Percentiles rank a stretch among this genome's conserved stretches.
Conservation (phyloP, 2,113 vertebrate genomes). For the Barbus barbus region DNA sequence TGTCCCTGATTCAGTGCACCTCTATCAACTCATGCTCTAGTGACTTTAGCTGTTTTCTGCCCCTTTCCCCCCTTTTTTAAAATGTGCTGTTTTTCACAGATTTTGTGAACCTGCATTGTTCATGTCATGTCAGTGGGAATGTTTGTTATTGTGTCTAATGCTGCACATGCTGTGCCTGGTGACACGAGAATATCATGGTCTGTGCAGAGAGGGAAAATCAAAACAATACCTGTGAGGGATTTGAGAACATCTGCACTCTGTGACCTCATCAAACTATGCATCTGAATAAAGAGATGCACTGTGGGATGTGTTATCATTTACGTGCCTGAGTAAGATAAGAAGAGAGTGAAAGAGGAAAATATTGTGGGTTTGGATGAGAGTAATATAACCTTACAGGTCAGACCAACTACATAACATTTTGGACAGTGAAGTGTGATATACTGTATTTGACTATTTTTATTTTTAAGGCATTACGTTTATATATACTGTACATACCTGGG, state of each 20-base stretch:
- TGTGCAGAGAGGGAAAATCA: slow-evolving; percentile 60
- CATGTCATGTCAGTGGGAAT: slow-evolving; percentile 9
- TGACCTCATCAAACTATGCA: slow-evolving; percentile 52
- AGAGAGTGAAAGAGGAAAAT: background rate
- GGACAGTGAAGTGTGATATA: background rate
- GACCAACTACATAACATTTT: background rate
- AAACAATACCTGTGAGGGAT: slow-evolving; percentile 58
- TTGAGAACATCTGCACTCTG: slow-evolving; percentile 66
- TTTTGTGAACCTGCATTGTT: slow-evolving; percentile 43
- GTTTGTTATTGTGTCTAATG: slow-evolving; percentile 11
- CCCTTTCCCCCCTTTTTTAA: background rate
- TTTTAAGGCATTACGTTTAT: background rate
- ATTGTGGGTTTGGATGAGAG: background rate
- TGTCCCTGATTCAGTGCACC: slow-evolving; percentile 9
- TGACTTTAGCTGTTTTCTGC: background rate
- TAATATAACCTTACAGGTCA: background rate
- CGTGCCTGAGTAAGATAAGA: background rate
- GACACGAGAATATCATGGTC: slow-evolving; percentile 57
- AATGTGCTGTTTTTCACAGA: slow-evolving; percentile 33
- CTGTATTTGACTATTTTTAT: background rate
- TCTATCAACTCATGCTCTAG: slow-evolving; percentile 21
- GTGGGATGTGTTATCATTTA: background rate
- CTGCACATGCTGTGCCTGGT: slow-evolving; percentile 44
- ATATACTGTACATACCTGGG: background rate
- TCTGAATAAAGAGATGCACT: background rate